Evolutionary conservation across 2,797 vertebrate genomes (phyloP).

Genomic region (Enteromius paludinosus): DNA sequence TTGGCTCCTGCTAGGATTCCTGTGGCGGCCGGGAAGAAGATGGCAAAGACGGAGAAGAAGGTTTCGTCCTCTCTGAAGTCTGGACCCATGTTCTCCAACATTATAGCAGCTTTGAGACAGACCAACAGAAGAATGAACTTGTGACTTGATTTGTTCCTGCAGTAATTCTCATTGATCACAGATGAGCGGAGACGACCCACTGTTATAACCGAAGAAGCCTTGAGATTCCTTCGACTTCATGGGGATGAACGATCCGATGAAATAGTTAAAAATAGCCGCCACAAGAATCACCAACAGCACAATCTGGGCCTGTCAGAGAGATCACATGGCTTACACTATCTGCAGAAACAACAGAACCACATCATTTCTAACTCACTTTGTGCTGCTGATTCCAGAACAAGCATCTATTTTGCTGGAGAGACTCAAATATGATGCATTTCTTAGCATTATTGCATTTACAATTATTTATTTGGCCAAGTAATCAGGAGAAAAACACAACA

Average conservation of each 20-base stretch:
- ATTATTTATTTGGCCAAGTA: neutral
- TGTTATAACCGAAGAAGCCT: conserved; percentile 92
- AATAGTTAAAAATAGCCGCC: conserved; percentile 87
- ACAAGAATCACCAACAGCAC: conserved; percentile 90
- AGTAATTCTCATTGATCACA: neutral
- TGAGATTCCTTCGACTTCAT: conserved; percentile 87
- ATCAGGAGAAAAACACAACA: neutral
- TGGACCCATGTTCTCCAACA: conserved; percentile 93
- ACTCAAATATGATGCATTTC: neutral
- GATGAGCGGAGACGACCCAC: conserved; percentile 69
- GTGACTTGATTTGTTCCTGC: neutral
- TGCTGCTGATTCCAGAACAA: neutral
- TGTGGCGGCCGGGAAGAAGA: conserved; percentile 97
- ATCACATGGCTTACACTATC: neutral
- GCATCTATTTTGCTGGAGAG: neutral
- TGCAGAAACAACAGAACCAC: neutral
- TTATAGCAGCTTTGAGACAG: conserved; percentile 82
- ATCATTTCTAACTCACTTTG: neutral
- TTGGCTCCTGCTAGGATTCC: conserved; percentile 97
- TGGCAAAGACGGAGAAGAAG: conserved; percentile 96
- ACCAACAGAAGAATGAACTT: neutral
- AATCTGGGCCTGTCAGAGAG: conserved; percentile 87
- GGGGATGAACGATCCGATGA: conserved; percentile 91
- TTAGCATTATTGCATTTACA: neutral
- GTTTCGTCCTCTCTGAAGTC: conserved; percentile 88